These are phyloP conservation scores for Spilogale gracilis DNA, from an alignment of 2,113 vertebrate genomes.

Conservation along the genomic window DNA sequence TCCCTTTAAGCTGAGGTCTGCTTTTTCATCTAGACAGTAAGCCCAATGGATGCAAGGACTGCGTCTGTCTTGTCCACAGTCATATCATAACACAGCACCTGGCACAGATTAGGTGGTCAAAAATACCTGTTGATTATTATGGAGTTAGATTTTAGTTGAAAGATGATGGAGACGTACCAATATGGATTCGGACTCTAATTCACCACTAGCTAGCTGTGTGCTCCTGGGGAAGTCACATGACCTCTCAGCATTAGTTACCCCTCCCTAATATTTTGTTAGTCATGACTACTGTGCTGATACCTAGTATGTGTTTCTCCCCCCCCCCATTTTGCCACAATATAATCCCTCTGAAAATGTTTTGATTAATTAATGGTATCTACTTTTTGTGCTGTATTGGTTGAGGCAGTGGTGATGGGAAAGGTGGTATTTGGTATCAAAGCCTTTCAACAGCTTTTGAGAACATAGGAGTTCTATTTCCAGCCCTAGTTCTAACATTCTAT, in stretches of 20 bases:
- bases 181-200: background rate
- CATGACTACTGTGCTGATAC: background rate
- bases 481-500: background rate
- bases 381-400: background rate
- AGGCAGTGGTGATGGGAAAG: background rate
- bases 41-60: too few relatives aligned
- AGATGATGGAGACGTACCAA: background rate
- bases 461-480: background rate
- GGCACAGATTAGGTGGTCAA: background rate
- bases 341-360: background rate
- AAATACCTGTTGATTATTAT: background rate
- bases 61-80: background rate
- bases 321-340: background rate
- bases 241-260: background rate
- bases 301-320: background rate
- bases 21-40: background rate
- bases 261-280: background rate
- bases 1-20: background rate
- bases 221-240: background rate
- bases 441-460: background rate
- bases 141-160: slow-evolving; percentile 37
- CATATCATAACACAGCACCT: background rate
- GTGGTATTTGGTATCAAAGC: background rate
- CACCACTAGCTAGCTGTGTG: background rate
- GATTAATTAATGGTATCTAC: background rate